Evolutionary conservation across 2,888 invertebrate genomes (phyloP), one percentile per base, ranked within the genome.

Genomic region (Lamproptera curius): DNA sequence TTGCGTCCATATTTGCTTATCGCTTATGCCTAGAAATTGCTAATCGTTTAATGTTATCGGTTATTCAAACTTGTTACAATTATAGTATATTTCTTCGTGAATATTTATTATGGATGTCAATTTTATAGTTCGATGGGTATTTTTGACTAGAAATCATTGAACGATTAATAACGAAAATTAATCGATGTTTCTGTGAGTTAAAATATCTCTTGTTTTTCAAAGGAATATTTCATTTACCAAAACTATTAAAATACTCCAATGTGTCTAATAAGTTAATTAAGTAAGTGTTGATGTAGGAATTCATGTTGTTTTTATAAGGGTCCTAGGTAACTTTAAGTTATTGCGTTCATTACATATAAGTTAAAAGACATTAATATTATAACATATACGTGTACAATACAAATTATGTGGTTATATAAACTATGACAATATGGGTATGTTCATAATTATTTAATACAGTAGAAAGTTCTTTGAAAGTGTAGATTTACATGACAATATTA

Each of bases 1-100:
- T 47, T 42, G 26, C 42, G 42, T 42, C 47, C 47, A 42, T 47
- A 23, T 47, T 38, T 47, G 42, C 42, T 47, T 47, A n/a, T n/a
- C n/a, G n/a, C n/a, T n/a, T n/a, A n/a, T n/a, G n/a, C n/a, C n/a
- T n/a, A n/a, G n/a, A n/a, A n/a, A n/a, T n/a, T n/a, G n/a, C n/a
- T n/a, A n/a, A n/a, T n/a, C n/a, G n/a, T n/a, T n/a, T n/a, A n/a
- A n/a, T n/a, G n/a, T n/a, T n/a, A n/a, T n/a, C n/a, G n/a, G n/a
- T n/a, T n/a, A n/a, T n/a, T n/a, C n/a, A n/a, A n/a, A n/a, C n/a
- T n/a, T n/a, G n/a, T n/a, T n/a, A n/a, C 9, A 28, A 28, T 28
- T 28, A 28, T 28, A 28, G 2, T 5, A 28, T 28, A n/a, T n/a
- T 28, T 23, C 8, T 4, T 6, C 23, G 8, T 8, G 23, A 6